These are phyloP conservation scores for Limnodromus scolopaceus DNA, from an alignment of 2,797 vertebrate genomes.

Conservation along the genomic window DNA sequence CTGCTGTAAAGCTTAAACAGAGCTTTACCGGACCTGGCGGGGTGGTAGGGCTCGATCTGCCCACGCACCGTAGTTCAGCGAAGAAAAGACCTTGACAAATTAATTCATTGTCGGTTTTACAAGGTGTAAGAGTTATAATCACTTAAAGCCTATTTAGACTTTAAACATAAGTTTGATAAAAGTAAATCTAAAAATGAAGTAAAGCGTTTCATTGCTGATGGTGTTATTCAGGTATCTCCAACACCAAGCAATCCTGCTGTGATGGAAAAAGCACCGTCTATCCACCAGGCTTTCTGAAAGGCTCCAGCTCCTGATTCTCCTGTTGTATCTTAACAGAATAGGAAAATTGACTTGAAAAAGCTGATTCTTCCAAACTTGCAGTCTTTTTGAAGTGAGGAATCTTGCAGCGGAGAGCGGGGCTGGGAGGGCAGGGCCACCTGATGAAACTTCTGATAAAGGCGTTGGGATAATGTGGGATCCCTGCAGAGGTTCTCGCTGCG, in stretches of 20 bases:
- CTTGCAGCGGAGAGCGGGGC: neutral
- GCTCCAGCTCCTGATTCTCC: neutral
- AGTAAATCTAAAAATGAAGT: neutral
- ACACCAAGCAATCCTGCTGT: fast-evolving
- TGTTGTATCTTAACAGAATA: neutral
- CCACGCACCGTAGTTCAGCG: neutral
- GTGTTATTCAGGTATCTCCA: neutral
- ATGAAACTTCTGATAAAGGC: neutral
- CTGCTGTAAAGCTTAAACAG: neutral
- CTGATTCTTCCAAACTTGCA: neutral
- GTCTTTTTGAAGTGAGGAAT: neutral
- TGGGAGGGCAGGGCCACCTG: neutral
- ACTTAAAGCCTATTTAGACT: neutral
- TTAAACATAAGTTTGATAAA: neutral
- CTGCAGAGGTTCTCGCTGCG: neutral
- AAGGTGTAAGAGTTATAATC: fast-evolving
- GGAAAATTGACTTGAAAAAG: neutral
- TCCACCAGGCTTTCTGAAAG: neutral
- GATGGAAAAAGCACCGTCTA: neutral
- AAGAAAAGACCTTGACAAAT: neutral
- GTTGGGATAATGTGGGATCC: neutral
- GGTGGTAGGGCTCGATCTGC: neutral
- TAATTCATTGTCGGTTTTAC: neutral
- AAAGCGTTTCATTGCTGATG: neutral
- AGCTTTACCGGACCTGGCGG: neutral